A percentile compares a stretch with the other conserved stretches of the same genome.
These are phyloP conservation scores for Oncorhynchus nerka DNA, from an alignment of 2,113 vertebrate species.

Conservation along the genomic window DNA sequence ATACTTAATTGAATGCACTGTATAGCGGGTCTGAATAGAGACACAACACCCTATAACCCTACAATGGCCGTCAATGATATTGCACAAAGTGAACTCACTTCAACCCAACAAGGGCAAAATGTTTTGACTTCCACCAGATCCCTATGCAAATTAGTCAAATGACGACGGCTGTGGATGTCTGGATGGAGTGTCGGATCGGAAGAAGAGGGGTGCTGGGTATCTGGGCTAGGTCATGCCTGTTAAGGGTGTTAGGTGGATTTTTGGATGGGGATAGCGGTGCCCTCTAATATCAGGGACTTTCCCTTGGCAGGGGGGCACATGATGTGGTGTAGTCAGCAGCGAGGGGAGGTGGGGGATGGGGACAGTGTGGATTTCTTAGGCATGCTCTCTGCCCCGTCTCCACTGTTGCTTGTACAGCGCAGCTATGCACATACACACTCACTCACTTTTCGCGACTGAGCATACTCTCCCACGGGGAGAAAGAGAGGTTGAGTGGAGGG, in stretches of 20 bases:
- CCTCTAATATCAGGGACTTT: conserved; percentile 69
- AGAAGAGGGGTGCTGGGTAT: background rate
- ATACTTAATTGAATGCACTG: background rate
- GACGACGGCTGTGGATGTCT: background rate
- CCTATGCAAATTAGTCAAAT: conserved; percentile 6
- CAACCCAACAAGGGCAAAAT: background rate
- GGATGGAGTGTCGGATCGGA: background rate
- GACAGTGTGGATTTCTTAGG: conserved; percentile 64
- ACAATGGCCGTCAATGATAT: background rate
- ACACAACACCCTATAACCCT: background rate
- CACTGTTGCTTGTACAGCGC: background rate
- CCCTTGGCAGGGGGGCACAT: conserved; percentile 44
- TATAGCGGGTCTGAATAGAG: background rate
- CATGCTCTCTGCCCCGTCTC: conserved; percentile 47
- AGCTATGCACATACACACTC: conserved; percentile 14
- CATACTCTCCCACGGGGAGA: background rate
- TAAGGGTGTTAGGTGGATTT: background rate
- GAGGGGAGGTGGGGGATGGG: conserved; percentile 23
- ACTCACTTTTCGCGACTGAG: conserved; percentile 19
- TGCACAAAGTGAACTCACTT: background rate
- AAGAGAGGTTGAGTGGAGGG: background rate
- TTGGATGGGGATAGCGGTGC: conserved; percentile 8
- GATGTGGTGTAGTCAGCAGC: conserved; percentile 33
- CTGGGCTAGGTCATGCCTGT: background rate
- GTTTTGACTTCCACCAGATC: background rate